phyloP scores from a whole-genome alignment of 2,888 invertebrate species.

The Aquatica leii region DNA sequence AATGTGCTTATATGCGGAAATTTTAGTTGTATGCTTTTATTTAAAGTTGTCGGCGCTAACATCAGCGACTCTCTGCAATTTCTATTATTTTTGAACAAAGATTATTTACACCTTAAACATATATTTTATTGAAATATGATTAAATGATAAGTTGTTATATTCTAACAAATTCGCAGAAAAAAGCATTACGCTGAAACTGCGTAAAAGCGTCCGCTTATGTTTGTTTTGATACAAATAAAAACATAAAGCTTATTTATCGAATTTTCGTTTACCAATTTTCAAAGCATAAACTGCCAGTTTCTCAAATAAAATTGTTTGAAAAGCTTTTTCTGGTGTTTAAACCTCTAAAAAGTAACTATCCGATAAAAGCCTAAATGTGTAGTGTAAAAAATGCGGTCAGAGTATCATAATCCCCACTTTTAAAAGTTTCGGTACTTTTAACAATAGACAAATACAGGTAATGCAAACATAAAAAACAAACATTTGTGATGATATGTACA shows the following conservation, averaged over 20 bases:
- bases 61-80: no score
- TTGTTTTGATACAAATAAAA: conserved; percentile 32
- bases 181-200: no score
- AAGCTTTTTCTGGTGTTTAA: conserved; percentile 29
- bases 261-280: conserved; percentile 35
- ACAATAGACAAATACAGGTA: conserved; percentile 28
- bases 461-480: conserved; percentile 34
- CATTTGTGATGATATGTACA: conserved; percentile 35
- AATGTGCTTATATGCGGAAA: conserved; percentile 8
- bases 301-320: conserved; percentile 24
- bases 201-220: conserved; percentile 8
- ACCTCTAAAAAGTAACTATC: conserved; percentile 28
- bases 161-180: no score
- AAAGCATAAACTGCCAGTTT: conserved; percentile 28
- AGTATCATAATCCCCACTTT: neutral
- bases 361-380: conserved; percentile 29
- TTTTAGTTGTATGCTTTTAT: conserved; percentile 1
- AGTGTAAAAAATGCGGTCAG: no score
- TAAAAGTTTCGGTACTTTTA: conserved; percentile 22
- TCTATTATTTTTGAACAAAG: no score
- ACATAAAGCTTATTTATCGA: conserved; percentile 32
- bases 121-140: no score
- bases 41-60: neutral
- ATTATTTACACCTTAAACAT: no score
- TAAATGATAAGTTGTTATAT: no score